Evolutionary conservation across 2,113 vertebrate species (phyloP), one percentile per base, ranked within the genome.

Genomic region (Cranoglanis bouderius): DNA sequence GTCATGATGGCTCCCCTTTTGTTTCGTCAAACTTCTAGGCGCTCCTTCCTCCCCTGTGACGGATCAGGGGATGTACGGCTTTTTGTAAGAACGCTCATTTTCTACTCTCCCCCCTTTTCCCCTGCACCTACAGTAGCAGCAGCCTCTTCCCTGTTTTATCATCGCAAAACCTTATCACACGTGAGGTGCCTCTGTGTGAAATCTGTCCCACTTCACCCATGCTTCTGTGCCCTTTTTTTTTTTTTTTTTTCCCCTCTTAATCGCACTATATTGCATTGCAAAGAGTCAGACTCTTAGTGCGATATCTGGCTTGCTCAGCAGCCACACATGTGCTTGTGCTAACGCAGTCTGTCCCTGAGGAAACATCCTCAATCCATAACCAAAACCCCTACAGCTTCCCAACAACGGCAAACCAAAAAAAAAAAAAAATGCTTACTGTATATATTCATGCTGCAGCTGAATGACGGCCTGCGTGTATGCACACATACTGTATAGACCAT

Each of bases 1-100:
- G 61, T 80, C 87, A 40, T 88, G 59, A 49, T 72, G 86, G 74
- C 61, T 80, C 61, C 88, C 88, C 32, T 91, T 89, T 91, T 94
- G 84, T 94, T 92, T 93, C 87, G 91, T 85, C 75, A 91, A 92
- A 93, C 87, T 89, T 90, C 51, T 91, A 95, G 94, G 94, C 87
- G 85, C 89, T 24, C 84, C 93, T 82, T 90, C 55, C 82, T 87
- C 81, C 88, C 92, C 94, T 93, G 85, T 91, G 88, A 90, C 77
- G 91, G 93, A 93, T 92, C 91, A 94, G 95, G 93, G 92, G 88
- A 94, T 90, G 91, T 94, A 93, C 91, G 84, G 94, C 90, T 95
- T 93, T 94, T 95, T 95, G 94, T 96, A 95, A 96, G 95, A 89
- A 93, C 87, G 80, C 81, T 91, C 84, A 80, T 35, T n/a, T 40